Conservation (phyloP, 2,888 invertebrate species). For the Melanchra persicariae region DNA sequence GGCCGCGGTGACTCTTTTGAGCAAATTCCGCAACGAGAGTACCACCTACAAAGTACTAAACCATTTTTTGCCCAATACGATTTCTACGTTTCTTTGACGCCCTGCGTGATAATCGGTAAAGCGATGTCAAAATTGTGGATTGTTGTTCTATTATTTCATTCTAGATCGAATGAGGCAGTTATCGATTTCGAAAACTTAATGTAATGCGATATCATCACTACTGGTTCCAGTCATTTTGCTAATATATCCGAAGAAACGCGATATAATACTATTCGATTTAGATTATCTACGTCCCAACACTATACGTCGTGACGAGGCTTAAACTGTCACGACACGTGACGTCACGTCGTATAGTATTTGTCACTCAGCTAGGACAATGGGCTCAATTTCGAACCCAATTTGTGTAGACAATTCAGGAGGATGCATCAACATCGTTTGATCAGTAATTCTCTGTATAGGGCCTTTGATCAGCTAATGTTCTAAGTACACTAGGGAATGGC, state of each 20-base stretch:
- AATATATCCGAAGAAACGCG: background rate
- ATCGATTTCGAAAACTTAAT: background rate
- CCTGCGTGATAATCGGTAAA: too few relatives aligned
- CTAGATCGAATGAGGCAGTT: background rate
- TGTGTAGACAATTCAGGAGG: background rate
- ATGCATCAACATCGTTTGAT: conserved; percentile 6
- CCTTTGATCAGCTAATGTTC: conserved; percentile 24
- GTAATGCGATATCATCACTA: background rate
- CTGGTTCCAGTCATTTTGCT: too few relatives aligned
- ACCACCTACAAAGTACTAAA: too few relatives aligned
- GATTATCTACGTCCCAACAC: background rate
- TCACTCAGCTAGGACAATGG: background rate
- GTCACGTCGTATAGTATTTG: background rate
- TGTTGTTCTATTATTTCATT: background rate
- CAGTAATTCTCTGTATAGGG: conserved; percentile 9
- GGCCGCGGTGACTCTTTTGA: too few relatives aligned
- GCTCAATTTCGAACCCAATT: conserved; percentile 12
- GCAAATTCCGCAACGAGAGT: too few relatives aligned
- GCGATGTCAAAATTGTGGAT: too few relatives aligned
- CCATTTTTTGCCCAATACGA: too few relatives aligned
- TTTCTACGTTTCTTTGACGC: too few relatives aligned
- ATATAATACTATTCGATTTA: background rate
- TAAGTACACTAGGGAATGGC: background rate
- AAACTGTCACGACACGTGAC: background rate
- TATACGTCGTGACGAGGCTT: background rate